Percentiles rank a stretch among this genome's conserved stretches.
Conservation (phyloP, 64 coral and sea anemone species). For the Exaiptasia diaphana region DNA sequence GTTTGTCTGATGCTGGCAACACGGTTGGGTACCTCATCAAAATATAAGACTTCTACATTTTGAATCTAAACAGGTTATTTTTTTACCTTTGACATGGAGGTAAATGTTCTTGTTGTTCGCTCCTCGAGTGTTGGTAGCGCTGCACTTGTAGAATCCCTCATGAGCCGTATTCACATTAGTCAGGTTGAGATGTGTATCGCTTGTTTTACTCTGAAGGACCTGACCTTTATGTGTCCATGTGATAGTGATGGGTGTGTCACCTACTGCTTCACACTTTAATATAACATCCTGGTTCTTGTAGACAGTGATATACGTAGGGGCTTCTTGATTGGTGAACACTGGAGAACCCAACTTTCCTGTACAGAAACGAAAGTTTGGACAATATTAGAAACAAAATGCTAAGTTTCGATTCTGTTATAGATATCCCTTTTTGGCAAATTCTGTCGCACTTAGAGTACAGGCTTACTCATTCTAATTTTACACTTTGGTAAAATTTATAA, state of each 20-base stretch:
- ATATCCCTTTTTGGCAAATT: too few relatives aligned
- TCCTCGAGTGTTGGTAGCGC: neutral
- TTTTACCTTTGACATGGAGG: slow-evolving; percentile 5
- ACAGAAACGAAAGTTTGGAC: neutral
- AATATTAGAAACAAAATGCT: too few relatives aligned
- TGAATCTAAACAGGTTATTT: too few relatives aligned
- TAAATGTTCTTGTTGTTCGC: neutral
- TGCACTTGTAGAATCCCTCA: neutral
- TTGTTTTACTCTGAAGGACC: neutral
- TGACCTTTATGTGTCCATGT: neutral
- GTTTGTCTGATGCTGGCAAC: too few relatives aligned
- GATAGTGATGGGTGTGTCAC: neutral
- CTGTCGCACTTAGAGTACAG: neutral
- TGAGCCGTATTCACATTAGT: neutral
- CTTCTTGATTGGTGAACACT: neutral
- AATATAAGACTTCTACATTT: too few relatives aligned
- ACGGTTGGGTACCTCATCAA: too few relatives aligned
- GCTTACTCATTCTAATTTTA: neutral
- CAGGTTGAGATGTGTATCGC: neutral
- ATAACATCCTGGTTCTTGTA: neutral
- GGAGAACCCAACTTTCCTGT: neutral
- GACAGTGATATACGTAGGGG: neutral
- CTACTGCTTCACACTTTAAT: neutral
- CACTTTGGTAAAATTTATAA: neutral
- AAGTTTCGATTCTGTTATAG: too few relatives aligned